Evolutionary conservation across 2,797 vertebrate species (phyloP), one percentile per base, ranked within the genome.

Genomic region (Cryptoprocta ferox): DNA sequence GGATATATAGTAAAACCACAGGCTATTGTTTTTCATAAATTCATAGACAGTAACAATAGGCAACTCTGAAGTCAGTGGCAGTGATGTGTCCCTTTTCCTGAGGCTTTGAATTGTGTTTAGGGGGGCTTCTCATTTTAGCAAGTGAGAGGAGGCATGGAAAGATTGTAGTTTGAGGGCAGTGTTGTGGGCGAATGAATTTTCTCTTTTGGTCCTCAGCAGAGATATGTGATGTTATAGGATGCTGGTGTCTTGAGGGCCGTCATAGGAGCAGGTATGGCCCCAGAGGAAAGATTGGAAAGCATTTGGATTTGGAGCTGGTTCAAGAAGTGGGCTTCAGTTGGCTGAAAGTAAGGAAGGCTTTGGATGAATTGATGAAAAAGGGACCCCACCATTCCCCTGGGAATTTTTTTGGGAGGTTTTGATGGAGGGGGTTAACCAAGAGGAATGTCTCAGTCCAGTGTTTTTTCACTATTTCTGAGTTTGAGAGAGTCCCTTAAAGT

Each of bases 401-500:
- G 81, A 94, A 24, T 26, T 78, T 81, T 81, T 81, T 90, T 56
- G 35, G 18, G 5, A 71, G 37, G 24, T 32, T 76, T 75, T 39
- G 37, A 35, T 76, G 15, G 42, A 75, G 12, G 37, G 48, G 63
- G 28, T 96, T 93, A 83, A 78, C 6, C 16, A 35, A 42, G 63
- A 96, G 8, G 14, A 65, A 48, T 82, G 39, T 81, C 63, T 91
- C 13, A 39, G 2, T 87, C 9, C 35, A 26, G 26, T 85, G 13
- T 84, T 85, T 56, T 83, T 83, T 78, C 42, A 82, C 26, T 90
- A 3, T 63, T 79, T 65, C 81, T 86, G 70, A 82, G 39, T 92
- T 45, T 87, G 66, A 95, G 70, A 92, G 75, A 92, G 13, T 87
- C 28, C 26, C 12, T 96, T 66, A 75, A 86, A 71, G 50, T 76